A percentile compares a stretch with the other conserved stretches of the same genome.
Evolutionary conservation across 2,888 invertebrate species (phyloP).

Genomic region (Amphipyra tragopoginis): DNA sequence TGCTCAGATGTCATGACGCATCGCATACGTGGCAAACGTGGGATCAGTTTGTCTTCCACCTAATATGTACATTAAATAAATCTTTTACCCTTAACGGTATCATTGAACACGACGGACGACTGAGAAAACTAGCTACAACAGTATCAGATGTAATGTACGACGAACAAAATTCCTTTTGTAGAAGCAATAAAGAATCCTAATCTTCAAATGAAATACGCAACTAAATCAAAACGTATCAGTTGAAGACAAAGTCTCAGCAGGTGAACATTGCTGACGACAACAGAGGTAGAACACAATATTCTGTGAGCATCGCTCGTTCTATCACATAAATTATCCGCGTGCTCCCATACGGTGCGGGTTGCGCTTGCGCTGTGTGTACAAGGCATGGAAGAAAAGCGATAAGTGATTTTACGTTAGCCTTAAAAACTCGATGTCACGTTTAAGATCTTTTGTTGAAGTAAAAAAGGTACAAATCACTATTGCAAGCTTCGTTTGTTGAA

Average conservation of each 20-base stretch:
- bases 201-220: conserved; percentile 51
- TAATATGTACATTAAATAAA: conserved; percentile 38
- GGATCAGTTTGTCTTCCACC: too few species aligned
- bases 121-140: conserved; percentile 21
- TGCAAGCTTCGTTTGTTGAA: too few species aligned
- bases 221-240: conserved; percentile 61
- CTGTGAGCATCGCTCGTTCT: conserved; percentile 68
- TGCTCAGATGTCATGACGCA: too few species aligned
- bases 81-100: conserved; percentile 30
- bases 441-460: too few species aligned
- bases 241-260: conserved; percentile 64
- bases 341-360: conserved; percentile 68
- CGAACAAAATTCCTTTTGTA: conserved; percentile 36
- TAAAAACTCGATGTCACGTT: too few species aligned
- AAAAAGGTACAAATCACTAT: too few species aligned
- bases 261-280: conserved; percentile 68
- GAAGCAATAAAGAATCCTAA: conserved; percentile 52
- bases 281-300: conserved; percentile 68
- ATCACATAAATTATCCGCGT: conserved; percentile 75
- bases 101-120: conserved; percentile 34
- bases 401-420: conserved; percentile 39
- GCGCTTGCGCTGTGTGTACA: conserved; percentile 40
- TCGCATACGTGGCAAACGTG: too few species aligned
- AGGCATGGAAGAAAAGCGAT: conserved; percentile 39
- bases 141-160: conserved; percentile 26